Base-by-base conservation (phyloP, 2,888 invertebrate species). In the Hypolimnas misippus region DNA sequence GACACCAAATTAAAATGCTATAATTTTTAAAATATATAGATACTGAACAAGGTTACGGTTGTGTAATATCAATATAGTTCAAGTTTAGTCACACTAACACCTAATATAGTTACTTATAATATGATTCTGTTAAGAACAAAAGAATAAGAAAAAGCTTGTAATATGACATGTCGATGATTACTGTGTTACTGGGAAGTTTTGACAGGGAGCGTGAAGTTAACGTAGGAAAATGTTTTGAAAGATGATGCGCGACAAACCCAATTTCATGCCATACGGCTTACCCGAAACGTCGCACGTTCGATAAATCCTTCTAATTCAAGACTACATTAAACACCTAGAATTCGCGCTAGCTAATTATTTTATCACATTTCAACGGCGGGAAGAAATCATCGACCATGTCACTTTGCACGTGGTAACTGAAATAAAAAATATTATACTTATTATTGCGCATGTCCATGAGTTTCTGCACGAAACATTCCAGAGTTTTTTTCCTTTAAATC, bases 321-420 rank as follows among this genome's bases (percentile, higher is more conserved):
- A 73, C 73, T 70, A 66, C 62, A 72, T 66, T 70, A 73, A 71
- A 75, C 72, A 72, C 75, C 76, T 79, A 81, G 76, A 74, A 71
- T 74, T 78, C 79, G 74, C 76, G 77, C 73, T 85, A 84, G 80
- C 76, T 84, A 84, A 84, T 78, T 79, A 94, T 87, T 80, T 94
- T 94, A 86, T 87, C 84, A 78, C 82, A 74, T 81, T 84, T 86
- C 81, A 80, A 69, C 78, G 83, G 81, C 76, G 97, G 97, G 93
- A 97, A 97, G 91, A 97, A 95, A 93, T 97, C 97, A 95, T 97
- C 96, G 93, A 97, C 96, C 93, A 96, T 96, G 94, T 96, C 94
- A 93, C 97, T 96, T 93, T 97, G 97, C 94, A 96, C 96, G 93
- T 96, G 93, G 94, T 97, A 97, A 94, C 97, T 97, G 96, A 91